Conservation (phyloP, 1,140 invertebrate genomes). For the Drosophila watanabei region DNA sequence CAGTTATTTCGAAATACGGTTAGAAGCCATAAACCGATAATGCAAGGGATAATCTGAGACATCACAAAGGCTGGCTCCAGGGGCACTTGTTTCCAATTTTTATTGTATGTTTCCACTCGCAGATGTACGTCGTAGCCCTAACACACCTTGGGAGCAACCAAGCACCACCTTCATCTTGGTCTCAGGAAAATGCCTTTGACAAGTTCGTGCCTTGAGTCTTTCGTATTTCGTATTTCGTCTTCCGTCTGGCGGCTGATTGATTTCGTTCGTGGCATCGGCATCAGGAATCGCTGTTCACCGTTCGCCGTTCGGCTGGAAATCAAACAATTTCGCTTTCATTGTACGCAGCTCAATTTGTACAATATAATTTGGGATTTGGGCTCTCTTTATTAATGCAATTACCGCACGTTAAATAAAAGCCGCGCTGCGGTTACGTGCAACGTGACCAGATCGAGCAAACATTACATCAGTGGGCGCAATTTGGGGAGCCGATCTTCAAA, state of each 20-base stretch:
- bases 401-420: slow-evolving; percentile 81
- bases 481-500: slow-evolving; percentile 65
- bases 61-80: background rate
- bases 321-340: slow-evolving; percentile 83
- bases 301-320: slow-evolving; percentile 46
- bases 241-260: slow-evolving; percentile 37
- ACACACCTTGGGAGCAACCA: background rate
- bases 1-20: slow-evolving; percentile 21
- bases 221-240: slow-evolving; percentile 19
- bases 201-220: slow-evolving; percentile 49
- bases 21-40: slow-evolving; percentile 25
- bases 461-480: slow-evolving; percentile 73
- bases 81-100: background rate
- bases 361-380: slow-evolving; percentile 82
- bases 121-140: background rate
- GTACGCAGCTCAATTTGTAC: slow-evolving; percentile 82
- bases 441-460: slow-evolving; percentile 81
- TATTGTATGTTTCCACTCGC: background rate
- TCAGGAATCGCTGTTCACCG: slow-evolving; percentile 28
- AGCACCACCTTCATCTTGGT: background rate
- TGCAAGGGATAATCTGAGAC: background rate
- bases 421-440: slow-evolving; percentile 79
- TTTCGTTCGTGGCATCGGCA: slow-evolving; percentile 35
- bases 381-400: slow-evolving; percentile 82
- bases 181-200: slow-evolving; percentile 46